A percentile compares a stretch with the other conserved stretches of the same genome.
Conservation (phyloP, 2,113 vertebrate species). For the Anoplopoma fimbria region DNA sequence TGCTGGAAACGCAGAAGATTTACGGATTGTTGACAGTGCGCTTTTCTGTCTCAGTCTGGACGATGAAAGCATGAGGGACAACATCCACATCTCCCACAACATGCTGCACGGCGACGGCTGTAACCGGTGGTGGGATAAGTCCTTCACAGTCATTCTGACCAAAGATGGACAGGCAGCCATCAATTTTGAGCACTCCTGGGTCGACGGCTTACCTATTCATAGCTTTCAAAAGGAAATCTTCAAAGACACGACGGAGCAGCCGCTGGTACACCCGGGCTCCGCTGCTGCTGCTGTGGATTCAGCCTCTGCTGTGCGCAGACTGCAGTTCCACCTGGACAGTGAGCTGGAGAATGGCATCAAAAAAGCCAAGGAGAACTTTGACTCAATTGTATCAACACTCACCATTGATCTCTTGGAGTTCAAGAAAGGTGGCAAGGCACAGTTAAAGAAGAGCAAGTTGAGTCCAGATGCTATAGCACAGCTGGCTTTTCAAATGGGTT, state of each 20-base stretch:
- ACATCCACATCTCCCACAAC: constrained; percentile 89
- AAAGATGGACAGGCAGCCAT: constrained; percentile 91
- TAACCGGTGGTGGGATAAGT: constrained; percentile 99
- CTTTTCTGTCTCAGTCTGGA: constrained; percentile 96
- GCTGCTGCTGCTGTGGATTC: constrained; percentile 84
- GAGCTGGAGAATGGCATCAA: constrained; percentile 87
- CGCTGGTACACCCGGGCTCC: constrained; percentile 85
- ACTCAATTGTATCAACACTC: constrained; percentile 84
- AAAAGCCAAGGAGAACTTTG: constrained; percentile 89
- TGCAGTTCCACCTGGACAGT: constrained; percentile 88
- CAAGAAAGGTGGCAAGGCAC: constrained; percentile 90
- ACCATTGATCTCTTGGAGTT: constrained; percentile 88
- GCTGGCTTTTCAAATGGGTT: constrained; percentile 97
- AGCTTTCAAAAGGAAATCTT: constrained; percentile 95
- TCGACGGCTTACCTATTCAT: constrained; percentile 95
- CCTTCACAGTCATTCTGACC: constrained; percentile 92
- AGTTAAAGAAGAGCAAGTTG: constrained; percentile 91
- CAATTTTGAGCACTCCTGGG: constrained; percentile 98
- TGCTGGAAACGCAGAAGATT: constrained; percentile 86
- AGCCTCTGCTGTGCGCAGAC: constrained; percentile 82
- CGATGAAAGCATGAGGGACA: constrained; percentile 87
- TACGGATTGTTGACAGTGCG: constrained; percentile 89
- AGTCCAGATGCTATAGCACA: constrained; percentile 93
- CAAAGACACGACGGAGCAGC: constrained; percentile 88
- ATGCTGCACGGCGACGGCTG: constrained; percentile 94